Base-by-base conservation (phyloP, 2,113 vertebrate genomes). In the Xiphorhynchus elegans region DNA sequence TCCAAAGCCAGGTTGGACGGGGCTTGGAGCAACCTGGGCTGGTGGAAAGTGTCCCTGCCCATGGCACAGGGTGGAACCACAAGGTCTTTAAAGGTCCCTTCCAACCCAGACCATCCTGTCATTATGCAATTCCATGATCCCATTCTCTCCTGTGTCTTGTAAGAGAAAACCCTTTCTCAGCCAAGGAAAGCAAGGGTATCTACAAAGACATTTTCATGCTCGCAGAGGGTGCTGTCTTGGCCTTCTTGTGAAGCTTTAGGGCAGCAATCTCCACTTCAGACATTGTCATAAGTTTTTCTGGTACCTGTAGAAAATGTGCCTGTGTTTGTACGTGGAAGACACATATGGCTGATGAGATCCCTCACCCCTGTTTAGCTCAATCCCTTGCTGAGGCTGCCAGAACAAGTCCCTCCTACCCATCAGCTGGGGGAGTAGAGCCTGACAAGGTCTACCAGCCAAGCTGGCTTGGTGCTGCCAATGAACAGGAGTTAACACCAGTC, bases 1-100 rank as follows among this genome's bases (percentile, higher is more conserved):
- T 17, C 2, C 20, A 2, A 7, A 29, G 20, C 29, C 55, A 42
- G 17, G 13, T 0, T 69, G 55, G 55, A 42, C 0, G 1, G 17
- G n/a, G 9, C 63, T 62, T 13, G n/a, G 35, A 62, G 40, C 29
- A 40, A 0, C 6, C 5, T 62, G 55, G 24, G 13, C 0, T 2
- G 23, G 25, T 55, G 39, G 39, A 7, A 76, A 13, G 9, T 47
- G 20, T 62, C 40, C 11, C n/a, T 69, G 13, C 16, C 1, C 20
- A 7, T 62, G n/a, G 25, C 47, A 40, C 7, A 24, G 11, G 3
- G 0, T 7, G n/a, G 24, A 31, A 35, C 11, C 6, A 17, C 40
- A 2, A 60, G 40, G 28, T 47, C 29, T 47, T 9, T 68, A 40
- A 63, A 62, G 17, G 9, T 47, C 7, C 11, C 7, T 76, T 49